Evolutionary conservation across 2,888 invertebrate species (phyloP).

Genomic region (Exocentrus adspersus): DNA sequence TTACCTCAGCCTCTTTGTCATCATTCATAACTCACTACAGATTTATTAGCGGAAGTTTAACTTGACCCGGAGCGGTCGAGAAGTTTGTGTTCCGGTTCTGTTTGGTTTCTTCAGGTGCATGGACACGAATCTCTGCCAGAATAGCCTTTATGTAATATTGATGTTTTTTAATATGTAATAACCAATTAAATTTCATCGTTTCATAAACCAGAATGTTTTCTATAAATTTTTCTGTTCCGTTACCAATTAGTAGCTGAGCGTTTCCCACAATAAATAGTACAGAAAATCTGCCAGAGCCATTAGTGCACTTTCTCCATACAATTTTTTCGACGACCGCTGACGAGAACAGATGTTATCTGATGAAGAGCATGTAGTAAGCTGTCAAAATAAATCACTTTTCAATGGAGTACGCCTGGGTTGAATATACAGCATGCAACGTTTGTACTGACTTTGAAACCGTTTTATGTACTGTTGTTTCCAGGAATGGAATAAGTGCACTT

Average conservation of each 20-base stretch:
- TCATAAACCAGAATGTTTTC: too few species aligned
- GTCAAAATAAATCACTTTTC: slow-evolving; percentile 37
- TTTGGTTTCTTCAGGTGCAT: slow-evolving; percentile 3
- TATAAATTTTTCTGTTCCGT: neutral
- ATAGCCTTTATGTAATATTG: too few species aligned
- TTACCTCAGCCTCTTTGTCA: slow-evolving; percentile 55
- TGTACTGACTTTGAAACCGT: slow-evolving; percentile 23
- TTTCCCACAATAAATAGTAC: neutral
- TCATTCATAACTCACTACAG: slow-evolving; percentile 53
- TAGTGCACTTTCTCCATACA: slow-evolving; percentile 5
- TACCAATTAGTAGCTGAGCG: neutral
- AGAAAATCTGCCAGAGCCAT: slow-evolving; percentile 9
- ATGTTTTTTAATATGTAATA: too few species aligned
- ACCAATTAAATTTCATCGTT: too few species aligned
- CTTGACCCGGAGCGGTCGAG: neutral
- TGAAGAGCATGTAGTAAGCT: slow-evolving; percentile 32
- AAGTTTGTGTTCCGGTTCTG: slow-evolving; percentile 9
- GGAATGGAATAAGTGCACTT: neutral
- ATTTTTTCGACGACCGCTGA: slow-evolving; percentile 21
- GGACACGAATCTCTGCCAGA: too few species aligned
- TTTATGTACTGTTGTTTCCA: slow-evolving; percentile 7
- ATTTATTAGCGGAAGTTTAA: slow-evolving; percentile 47
- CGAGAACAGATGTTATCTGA: slow-evolving; percentile 34
- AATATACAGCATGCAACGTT: slow-evolving; percentile 19
- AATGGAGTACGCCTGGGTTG: slow-evolving; percentile 26